Conservation (phyloP, 2,888 invertebrate species). For the Drosophila anceps region DNA sequence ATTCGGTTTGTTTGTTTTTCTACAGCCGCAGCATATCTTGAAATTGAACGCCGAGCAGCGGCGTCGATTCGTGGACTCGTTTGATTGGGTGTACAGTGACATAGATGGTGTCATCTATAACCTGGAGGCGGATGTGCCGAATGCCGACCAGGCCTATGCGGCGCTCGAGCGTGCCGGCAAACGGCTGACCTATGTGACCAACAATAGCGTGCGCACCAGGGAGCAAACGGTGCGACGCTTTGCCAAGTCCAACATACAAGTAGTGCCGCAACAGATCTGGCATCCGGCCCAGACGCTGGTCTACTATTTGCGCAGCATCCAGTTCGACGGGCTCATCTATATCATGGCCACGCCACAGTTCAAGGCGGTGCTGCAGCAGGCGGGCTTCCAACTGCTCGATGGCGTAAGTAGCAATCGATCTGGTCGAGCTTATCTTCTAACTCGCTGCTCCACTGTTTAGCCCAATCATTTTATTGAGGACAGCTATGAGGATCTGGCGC, state of each 20-base stretch:
- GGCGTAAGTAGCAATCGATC: constrained; percentile 76
- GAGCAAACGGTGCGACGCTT: constrained; percentile 75
- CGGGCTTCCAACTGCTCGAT: constrained; percentile 85
- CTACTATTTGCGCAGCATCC: constrained; percentile 85
- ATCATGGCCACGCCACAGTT: constrained; percentile 84
- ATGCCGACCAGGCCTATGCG: constrained; percentile 79
- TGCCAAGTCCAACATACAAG: constrained; percentile 65
- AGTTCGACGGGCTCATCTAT: constrained; percentile 86
- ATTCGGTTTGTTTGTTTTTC: background rate
- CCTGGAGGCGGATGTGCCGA: constrained; percentile 73
- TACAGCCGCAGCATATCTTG: constrained; percentile 68
- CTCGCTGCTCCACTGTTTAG: background rate
- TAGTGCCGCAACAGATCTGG: constrained; percentile 78
- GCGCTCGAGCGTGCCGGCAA: constrained; percentile 85
- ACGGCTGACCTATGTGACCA: constrained; percentile 84
- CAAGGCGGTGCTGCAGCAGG: constrained; percentile 82
- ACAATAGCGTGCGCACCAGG: constrained; percentile 83
- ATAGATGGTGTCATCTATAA: constrained; percentile 87
- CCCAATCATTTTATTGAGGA: constrained; percentile 66
- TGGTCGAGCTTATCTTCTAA: background rate
- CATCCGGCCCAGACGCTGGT: constrained; percentile 85
- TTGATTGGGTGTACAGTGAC: constrained; percentile 87
- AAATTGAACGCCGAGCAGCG: constrained; percentile 78
- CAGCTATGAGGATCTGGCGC: constrained; percentile 51
- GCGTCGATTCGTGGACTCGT: constrained; percentile 85